Evolutionary conservation across 2,797 vertebrate species (phyloP).

Genomic region (Thripadectes ignobilis): DNA sequence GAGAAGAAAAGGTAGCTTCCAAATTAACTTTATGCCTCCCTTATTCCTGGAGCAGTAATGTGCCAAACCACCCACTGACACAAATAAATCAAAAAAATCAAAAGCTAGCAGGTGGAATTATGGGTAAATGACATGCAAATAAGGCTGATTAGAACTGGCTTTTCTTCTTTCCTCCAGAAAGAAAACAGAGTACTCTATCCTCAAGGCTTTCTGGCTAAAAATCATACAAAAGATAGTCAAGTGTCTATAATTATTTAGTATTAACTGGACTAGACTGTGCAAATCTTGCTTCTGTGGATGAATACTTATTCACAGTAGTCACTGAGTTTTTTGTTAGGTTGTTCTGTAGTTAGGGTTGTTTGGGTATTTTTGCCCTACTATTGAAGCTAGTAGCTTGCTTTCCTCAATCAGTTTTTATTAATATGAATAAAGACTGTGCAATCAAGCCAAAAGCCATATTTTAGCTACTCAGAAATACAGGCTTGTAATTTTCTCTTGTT

Average conservation of each 20-base stretch:
- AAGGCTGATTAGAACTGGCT: background rate
- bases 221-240: slow-evolving; percentile 35
- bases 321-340: background rate
- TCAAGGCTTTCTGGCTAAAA: slow-evolving; percentile 40
- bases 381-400: background rate
- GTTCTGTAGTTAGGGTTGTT: background rate
- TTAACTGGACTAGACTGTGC: slow-evolving; percentile 27
- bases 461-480: background rate
- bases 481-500: slow-evolving; percentile 6
- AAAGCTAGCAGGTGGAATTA: slow-evolving; percentile 31
- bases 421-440: background rate
- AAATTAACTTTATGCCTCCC: slow-evolving; percentile 19
- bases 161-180: slow-evolving; percentile 14
- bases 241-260: background rate
- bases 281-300: slow-evolving; percentile 31
- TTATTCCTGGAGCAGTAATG: slow-evolving; percentile 8
- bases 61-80: slow-evolving; percentile 46
- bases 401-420: background rate
- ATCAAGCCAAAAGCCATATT: slow-evolving; percentile 2
- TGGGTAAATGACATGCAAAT: slow-evolving; percentile 55
- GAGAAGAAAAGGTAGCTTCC: slow-evolving; percentile 43
- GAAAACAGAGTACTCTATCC: slow-evolving; percentile 1
- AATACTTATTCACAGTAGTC: slow-evolving; percentile 25
- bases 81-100: slow-evolving; percentile 42
- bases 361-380: background rate